Conservation (phyloP, 2,113 vertebrate species). For the Scomber colias region DNA sequence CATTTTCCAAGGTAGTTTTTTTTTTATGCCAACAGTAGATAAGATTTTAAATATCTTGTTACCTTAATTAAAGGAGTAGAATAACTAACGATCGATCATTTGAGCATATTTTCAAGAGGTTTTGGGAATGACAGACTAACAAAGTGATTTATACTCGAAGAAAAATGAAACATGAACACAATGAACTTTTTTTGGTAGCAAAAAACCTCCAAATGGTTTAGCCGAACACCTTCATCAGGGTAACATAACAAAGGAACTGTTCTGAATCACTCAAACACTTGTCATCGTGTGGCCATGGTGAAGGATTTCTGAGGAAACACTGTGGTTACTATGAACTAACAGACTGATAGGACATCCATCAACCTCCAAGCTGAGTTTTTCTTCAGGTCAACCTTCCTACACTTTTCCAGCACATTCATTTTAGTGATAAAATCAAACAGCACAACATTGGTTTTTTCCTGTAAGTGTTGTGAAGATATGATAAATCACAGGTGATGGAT, state of each 20-base stretch:
- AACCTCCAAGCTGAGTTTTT: not conserved
- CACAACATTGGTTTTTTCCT: not conserved
- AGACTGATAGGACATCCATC: not conserved
- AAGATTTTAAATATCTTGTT: too few species aligned
- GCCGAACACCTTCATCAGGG: not conserved
- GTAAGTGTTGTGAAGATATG: not conserved
- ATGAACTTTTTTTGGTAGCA: too few species aligned
- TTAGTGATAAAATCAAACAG: slow-evolving; percentile 3
- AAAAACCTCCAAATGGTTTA: not conserved
- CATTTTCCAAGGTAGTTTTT: too few species aligned
- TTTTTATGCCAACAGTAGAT: too few species aligned
- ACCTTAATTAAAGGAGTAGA: too few species aligned
- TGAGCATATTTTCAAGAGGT: not conserved
- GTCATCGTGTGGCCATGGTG: slow-evolving; percentile 32
- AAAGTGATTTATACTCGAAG: not conserved
- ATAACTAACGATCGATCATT: too few species aligned
- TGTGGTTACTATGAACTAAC: slow-evolving; percentile 28
- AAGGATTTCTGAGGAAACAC: slow-evolving; percentile 23
- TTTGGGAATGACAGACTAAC: not conserved
- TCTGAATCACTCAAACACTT: slow-evolving; percentile 10
- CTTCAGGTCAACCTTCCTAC: not conserved
- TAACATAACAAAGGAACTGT: slow-evolving; percentile 20
- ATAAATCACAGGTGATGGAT: slow-evolving; percentile 5
- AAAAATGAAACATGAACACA: not conserved
- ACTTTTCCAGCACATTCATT: not conserved